These are phyloP conservation scores for Microctonus hyperodae DNA, from an alignment of 2,888 invertebrate species.

Conservation along the genomic window DNA sequence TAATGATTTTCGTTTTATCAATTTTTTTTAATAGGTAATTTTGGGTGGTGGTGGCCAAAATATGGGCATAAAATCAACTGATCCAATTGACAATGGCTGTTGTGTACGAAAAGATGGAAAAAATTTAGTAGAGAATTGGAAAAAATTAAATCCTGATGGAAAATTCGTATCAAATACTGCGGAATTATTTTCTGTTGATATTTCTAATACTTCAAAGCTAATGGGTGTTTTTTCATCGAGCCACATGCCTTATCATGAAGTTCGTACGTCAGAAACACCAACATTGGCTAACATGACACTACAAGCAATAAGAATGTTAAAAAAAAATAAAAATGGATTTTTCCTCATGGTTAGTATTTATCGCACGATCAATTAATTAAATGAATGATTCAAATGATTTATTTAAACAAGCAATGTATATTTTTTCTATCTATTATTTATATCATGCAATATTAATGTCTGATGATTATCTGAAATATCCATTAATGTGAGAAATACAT, in stretches of 20 bases:
- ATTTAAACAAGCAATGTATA: background rate
- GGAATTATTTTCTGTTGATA: conserved; percentile 62
- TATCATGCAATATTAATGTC: background rate
- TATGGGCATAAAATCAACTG: conserved; percentile 58
- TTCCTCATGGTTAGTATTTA: conserved; percentile 64
- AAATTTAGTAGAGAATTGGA: conserved; percentile 69
- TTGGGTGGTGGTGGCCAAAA: conserved; percentile 70
- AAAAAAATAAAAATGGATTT: conserved; percentile 65
- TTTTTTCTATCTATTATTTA: background rate
- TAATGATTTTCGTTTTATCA: background rate
- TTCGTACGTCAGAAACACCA: conserved; percentile 64
- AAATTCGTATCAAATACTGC: conserved; percentile 60
- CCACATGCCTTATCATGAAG: conserved; percentile 68
- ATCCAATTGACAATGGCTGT: conserved; percentile 44
- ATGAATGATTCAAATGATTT: background rate
- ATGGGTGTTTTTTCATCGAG: conserved; percentile 68
- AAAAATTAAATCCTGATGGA: conserved; percentile 57
- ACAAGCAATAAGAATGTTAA: conserved; percentile 67
- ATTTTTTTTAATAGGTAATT: conserved; percentile 62
- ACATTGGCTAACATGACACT: conserved; percentile 69
- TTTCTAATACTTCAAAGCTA: conserved; percentile 62
- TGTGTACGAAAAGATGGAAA: conserved; percentile 66
- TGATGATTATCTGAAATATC: background rate
- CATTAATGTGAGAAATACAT: background rate
- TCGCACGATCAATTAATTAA: too few relatives aligned